Conservation (phyloP, 2,888 invertebrate genomes). For the Acanthosepion esculentum region DNA sequence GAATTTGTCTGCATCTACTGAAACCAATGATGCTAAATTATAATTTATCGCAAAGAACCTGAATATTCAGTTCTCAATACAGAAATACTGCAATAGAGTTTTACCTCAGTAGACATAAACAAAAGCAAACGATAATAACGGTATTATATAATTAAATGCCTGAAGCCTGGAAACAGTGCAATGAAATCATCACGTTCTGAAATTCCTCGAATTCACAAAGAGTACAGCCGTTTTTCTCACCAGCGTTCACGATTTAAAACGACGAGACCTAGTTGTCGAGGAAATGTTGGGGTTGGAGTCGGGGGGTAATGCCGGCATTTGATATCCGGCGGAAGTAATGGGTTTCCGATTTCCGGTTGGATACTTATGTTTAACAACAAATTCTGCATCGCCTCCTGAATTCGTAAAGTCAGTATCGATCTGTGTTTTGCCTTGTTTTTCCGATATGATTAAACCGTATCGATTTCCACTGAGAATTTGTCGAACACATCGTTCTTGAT, state of each 20-base stretch:
- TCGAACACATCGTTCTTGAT: not conserved
- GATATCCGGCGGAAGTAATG: not conserved
- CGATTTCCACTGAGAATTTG: not conserved
- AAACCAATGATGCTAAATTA: too few species aligned
- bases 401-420: not conserved
- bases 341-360: conserved; percentile 12
- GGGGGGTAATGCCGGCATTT: not conserved
- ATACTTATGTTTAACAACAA: conserved; percentile 21
- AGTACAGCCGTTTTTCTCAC: not conserved
- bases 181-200: too few species aligned
- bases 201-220: too few species aligned
- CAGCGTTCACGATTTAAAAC: not conserved
- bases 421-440: not conserved
- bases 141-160: too few species aligned
- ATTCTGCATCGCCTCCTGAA: not conserved
- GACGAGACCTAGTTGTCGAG: not conserved
- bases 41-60: too few species aligned
- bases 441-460: not conserved
- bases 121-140: too few species aligned
- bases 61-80: too few species aligned
- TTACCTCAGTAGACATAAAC: too few species aligned
- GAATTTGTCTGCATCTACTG: too few species aligned
- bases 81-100: too few species aligned
- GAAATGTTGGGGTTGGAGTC: not conserved
- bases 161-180: too few species aligned